Percentiles rank a stretch among this genome's conserved stretches.
These are phyloP conservation scores for Ormyrus thymus DNA, from an alignment of 2,888 invertebrate genomes.

Conservation along the genomic window DNA sequence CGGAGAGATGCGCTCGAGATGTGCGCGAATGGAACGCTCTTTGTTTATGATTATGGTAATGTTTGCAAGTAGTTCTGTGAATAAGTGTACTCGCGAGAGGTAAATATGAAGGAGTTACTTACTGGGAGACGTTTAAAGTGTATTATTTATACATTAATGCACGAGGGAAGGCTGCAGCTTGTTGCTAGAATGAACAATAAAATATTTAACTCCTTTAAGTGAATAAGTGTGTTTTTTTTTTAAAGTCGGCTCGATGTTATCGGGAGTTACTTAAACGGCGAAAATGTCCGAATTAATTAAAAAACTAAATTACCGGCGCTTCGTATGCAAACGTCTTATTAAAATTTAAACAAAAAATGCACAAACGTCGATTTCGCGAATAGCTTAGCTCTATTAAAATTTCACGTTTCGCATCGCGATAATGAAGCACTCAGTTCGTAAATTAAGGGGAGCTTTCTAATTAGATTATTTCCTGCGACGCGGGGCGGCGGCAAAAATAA, in stretches of 20 bases:
- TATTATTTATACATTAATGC: neutral
- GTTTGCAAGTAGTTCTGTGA: constrained; percentile 8
- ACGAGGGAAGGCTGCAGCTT: neutral
- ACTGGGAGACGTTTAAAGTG: neutral
- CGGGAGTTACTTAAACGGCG: neutral
- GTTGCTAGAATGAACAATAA: constrained; percentile 4
- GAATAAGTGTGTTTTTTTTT: neutral
- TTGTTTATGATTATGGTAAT: constrained; percentile 16
- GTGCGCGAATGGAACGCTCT: neutral
- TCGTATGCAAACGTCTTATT: constrained; percentile 3
- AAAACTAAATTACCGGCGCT: neutral
- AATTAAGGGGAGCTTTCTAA: neutral
- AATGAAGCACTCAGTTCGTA: no score
- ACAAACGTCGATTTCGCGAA: neutral
- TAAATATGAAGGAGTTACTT: neutral
- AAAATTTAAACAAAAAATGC: neutral
- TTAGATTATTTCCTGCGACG: no score
- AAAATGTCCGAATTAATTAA: constrained; percentile 4
- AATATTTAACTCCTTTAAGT: constrained; percentile 4
- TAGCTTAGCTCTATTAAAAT: neutral
- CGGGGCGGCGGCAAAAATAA: neutral
- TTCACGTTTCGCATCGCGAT: neutral
- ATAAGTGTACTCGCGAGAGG: constrained; percentile 9
- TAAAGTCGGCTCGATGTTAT: neutral
- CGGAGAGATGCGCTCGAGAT: neutral